These are phyloP conservation scores for Lepidothrix coronata DNA, from an alignment of 2,113 vertebrate species.

Conservation along the genomic window DNA sequence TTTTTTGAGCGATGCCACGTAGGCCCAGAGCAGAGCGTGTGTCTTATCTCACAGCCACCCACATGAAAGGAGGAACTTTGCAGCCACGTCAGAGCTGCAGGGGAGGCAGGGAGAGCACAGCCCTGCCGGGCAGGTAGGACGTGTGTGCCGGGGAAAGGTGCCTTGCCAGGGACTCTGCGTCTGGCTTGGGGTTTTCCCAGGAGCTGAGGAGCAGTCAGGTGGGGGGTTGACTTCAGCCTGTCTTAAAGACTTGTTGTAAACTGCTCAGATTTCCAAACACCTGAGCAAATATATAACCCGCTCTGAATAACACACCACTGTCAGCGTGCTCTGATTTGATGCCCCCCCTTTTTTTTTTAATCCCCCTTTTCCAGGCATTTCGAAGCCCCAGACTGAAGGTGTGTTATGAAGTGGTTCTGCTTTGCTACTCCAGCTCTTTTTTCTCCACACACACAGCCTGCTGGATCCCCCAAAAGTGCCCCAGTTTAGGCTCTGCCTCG, in stretches of 20 bases:
- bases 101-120: not conserved
- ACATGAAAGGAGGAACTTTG: not conserved
- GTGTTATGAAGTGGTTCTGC: not conserved
- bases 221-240: not conserved
- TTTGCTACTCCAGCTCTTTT: not conserved
- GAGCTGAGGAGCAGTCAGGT: not conserved
- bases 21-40: not conserved
- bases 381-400: not conserved
- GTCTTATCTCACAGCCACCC: not conserved
- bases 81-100: not conserved
- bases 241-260: not conserved
- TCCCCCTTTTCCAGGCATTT: not conserved
- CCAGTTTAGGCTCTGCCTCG: not conserved
- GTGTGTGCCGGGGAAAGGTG: not conserved
- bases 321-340: fast-evolving
- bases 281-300: fast-evolving
- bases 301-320: not conserved
- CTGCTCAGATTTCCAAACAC: not conserved
- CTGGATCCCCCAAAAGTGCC: not conserved
- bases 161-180: not conserved
- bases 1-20: not conserved
- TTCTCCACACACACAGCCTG: not conserved
- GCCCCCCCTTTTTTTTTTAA: not conserved
- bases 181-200: not conserved
- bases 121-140: not conserved